These are phyloP conservation scores for Drosophila engyochracea DNA, from an alignment of 2,888 invertebrate genomes.

Conservation along the genomic window DNA sequence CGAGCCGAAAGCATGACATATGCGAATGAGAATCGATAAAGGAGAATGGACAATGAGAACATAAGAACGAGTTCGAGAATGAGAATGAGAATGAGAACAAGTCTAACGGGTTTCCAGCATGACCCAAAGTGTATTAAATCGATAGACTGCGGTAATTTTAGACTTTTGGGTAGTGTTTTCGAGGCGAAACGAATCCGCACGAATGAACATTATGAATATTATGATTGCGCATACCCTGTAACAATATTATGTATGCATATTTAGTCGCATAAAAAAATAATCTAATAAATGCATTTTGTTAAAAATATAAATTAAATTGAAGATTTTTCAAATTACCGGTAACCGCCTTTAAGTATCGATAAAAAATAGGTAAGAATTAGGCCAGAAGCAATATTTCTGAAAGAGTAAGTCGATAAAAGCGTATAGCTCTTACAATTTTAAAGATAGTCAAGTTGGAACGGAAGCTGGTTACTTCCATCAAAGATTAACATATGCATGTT, in stretches of 20 bases:
- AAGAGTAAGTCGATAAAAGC: background rate
- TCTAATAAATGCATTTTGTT: background rate
- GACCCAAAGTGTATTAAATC: conserved; percentile 8
- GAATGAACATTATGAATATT: conserved; percentile 40
- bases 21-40: conserved; percentile 1
- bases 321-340: background rate
- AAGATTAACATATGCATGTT: background rate
- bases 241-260: background rate
- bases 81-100: conserved; percentile 30
- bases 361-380: background rate
- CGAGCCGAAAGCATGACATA: conserved; percentile 35
- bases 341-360: background rate
- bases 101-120: conserved; percentile 48
- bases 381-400: background rate
- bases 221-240: conserved; percentile 26
- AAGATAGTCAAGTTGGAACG: background rate
- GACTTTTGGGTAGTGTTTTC: background rate
- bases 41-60: conserved; percentile 24
- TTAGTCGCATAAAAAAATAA: background rate
- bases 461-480: background rate
- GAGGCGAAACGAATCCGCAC: conserved; percentile 42
- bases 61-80: conserved; percentile 21
- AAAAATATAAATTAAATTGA: background rate
- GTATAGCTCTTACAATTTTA: background rate
- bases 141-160: conserved; percentile 19